Evolutionary conservation across 2,113 vertebrate species (phyloP), one percentile per base, ranked within the genome.

Genomic region (Dromaius novaehollandiae): DNA sequence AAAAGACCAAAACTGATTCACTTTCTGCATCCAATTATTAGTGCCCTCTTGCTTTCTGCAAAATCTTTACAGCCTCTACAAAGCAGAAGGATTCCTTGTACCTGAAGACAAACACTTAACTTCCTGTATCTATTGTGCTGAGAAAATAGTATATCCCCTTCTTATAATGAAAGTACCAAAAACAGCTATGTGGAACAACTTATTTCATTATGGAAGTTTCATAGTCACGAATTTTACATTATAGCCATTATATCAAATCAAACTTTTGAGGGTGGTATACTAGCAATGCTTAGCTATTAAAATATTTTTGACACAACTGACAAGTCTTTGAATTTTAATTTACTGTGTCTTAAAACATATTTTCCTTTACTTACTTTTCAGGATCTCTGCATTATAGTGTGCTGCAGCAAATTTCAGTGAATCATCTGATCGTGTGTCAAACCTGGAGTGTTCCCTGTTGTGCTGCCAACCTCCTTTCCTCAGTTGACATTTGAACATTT

Each of bases 401-500:
- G 98, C 99, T 73, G 99, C 99, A 1, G 99, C 99, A 88, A 99
- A 99, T 86, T 98, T 98, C 88, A 98, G 44, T 44, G 98, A 98
- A 95, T 99, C 98, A 42, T 98, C 99, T 68, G 97, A 96, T 93
- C 96, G 98, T 15, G 97, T 92, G 70, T 97, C 97, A 85, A 95
- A 93, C 68, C 87, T 96, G 88, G 97, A 68, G 42, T 96, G 97
- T 24, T 98, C 98, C 74, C 90, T 95, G 89, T 58, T 94, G 42
- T 98, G 96, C 12, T 98, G 98, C 96, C 98, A 98, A 75, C 97
- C 94, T 25, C 98, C 98, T 95, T 90, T 98, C 94, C 98, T 99
- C 76, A 99, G 98, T 71, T 98, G 99, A 96, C 99, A 99, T 93
- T 99, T 99, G 95, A 99, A 98, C 97, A 99, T 98, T 92, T 98